These are phyloP conservation scores for Melanotus villosus DNA, from an alignment of 2,888 invertebrate genomes.

Conservation along the genomic window DNA sequence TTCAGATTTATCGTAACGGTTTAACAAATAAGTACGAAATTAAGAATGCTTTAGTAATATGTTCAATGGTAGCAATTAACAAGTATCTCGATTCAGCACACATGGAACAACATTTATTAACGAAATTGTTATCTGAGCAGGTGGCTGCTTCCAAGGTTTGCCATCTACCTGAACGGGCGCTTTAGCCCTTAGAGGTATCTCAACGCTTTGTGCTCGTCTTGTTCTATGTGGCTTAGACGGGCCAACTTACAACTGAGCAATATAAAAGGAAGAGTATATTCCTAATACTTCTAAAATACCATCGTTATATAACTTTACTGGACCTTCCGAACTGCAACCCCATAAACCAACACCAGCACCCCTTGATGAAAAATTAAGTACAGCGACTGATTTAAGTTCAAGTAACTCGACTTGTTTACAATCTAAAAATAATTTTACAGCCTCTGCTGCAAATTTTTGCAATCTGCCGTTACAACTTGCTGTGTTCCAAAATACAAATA, in stretches of 20 bases:
- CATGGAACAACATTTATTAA: too few species aligned
- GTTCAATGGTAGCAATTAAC: background rate
- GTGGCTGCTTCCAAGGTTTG: constrained; percentile 90
- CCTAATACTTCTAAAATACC: constrained; percentile 88
- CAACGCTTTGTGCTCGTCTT: constrained; percentile 86
- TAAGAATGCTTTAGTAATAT: background rate
- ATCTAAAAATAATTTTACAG: constrained; percentile 84
- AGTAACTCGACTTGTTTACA: constrained; percentile 80
- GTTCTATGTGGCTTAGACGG: constrained; percentile 89
- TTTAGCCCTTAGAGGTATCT: constrained; percentile 77
- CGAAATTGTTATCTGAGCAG: constrained; percentile 79
- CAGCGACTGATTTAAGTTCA: constrained; percentile 89
- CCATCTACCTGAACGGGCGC: constrained; percentile 89
- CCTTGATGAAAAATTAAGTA: constrained; percentile 95
- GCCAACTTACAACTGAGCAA: constrained; percentile 93
- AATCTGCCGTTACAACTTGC: constrained; percentile 89
- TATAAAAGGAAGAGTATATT: constrained; percentile 95
- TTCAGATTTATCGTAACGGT: too few species aligned
- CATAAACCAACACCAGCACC: constrained; percentile 94
- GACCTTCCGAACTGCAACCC: constrained; percentile 67
- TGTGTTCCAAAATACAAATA: constrained; percentile 94
- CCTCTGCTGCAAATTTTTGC: constrained; percentile 85
- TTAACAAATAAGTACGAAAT: background rate
- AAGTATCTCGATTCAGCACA: background rate
- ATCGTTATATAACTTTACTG: constrained; percentile 76